phyloP scores from a whole-genome alignment of 2,888 invertebrate species.

The Acleris cristana region DNA sequence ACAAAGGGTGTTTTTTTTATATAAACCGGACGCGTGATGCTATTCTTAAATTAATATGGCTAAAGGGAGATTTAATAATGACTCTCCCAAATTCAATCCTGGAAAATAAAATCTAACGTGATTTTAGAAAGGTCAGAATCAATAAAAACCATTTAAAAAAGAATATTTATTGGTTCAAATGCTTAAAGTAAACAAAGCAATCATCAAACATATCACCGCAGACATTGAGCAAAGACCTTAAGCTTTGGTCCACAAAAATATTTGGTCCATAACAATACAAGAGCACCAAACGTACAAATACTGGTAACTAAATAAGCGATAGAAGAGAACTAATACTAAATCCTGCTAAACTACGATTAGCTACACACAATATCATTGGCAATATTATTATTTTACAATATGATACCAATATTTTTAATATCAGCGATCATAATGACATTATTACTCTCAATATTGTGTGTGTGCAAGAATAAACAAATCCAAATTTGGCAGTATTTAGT shows the following conservation, averaged over 20 bases:
- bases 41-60: no score
- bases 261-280: conserved; percentile 43
- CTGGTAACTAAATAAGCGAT: conserved; percentile 66
- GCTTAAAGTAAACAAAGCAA: conserved; percentile 54
- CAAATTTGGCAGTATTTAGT: conserved; percentile 34
- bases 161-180: conserved; percentile 58
- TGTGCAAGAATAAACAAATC: conserved; percentile 6
- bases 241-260: conserved; percentile 67
- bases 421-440: no score
- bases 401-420: conserved; percentile 5
- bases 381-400: conserved; percentile 11
- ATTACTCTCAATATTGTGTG: no score
- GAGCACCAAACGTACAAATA: conserved; percentile 44
- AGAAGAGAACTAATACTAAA: conserved; percentile 47
- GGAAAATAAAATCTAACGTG: no score
- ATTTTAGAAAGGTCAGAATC: background rate
- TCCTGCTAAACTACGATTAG: conserved; percentile 35
- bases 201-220: conserved; percentile 46
- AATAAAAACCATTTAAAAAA: conserved; percentile 22
- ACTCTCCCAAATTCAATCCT: no score
- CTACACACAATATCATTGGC: conserved; percentile 16
- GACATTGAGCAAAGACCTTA: conserved; percentile 57
- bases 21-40: no score
- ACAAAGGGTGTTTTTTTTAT: no score
- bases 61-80: no score